phyloP scores from a whole-genome alignment of 2,797 vertebrate genomes.

The Pangasius mekongensis region DNA sequence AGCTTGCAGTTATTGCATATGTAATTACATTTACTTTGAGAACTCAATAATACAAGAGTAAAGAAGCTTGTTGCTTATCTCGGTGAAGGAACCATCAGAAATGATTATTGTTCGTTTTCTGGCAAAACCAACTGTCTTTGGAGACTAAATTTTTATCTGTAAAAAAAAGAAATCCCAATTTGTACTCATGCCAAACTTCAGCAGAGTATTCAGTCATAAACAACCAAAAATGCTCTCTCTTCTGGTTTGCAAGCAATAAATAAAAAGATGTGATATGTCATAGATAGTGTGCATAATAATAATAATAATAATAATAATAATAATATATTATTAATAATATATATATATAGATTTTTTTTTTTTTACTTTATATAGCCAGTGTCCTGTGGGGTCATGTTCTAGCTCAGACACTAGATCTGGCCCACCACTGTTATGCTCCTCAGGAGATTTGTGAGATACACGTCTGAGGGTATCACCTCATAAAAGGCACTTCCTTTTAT shows the following conservation, averaged over 20 bases:
- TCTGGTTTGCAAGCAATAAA: constrained; percentile 64
- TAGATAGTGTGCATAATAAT: constrained; percentile 64
- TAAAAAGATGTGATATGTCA: constrained; percentile 46
- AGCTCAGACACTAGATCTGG: constrained; percentile 60
- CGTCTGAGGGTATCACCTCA: constrained; percentile 56
- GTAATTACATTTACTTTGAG: constrained; percentile 18
- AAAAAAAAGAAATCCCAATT: constrained; percentile 38
- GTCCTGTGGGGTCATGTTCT: constrained; percentile 52
- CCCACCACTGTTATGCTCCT: constrained; percentile 77
- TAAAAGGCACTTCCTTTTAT: constrained; percentile 62
- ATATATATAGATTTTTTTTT: background rate
- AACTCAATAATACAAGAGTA: background rate
- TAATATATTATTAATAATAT: constrained; percentile 63
- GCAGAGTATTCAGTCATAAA: constrained; percentile 38
- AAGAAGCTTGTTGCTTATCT: background rate
- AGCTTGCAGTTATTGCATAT: constrained; percentile 13
- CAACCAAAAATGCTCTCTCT: constrained; percentile 31
- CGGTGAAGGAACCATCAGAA: background rate
- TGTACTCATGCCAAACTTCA: constrained; percentile 46
- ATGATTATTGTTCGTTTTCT: background rate
- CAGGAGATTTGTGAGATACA: constrained; percentile 56
- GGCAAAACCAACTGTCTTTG: constrained; percentile 27
- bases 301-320: constrained; percentile 54
- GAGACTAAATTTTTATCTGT: background rate
- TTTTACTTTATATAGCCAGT: constrained; percentile 43